Evolutionary conservation across 2,888 invertebrate genomes (phyloP).

Genomic region (Muscina levida): DNA sequence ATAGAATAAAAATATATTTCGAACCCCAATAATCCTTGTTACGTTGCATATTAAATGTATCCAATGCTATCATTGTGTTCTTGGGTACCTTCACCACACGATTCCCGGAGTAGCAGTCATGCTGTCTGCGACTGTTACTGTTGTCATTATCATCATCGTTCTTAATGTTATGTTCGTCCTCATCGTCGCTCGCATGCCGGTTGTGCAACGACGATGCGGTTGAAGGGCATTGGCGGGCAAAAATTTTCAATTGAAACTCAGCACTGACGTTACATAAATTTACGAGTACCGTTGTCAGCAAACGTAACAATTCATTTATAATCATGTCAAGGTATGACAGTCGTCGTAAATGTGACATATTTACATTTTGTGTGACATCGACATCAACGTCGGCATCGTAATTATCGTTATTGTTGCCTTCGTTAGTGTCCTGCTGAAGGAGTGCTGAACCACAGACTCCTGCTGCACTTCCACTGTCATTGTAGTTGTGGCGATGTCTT

Average conservation of each 20-base stretch:
- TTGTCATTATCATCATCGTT: background rate
- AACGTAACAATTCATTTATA: constrained; percentile 76
- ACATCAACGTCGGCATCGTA: no score
- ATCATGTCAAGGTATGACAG: constrained; percentile 77
- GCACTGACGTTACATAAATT: constrained; percentile 75
- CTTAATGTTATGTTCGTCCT: no score
- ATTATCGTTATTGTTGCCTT: background rate
- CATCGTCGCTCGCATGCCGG: background rate
- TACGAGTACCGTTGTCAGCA: constrained; percentile 77
- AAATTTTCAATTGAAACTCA: constrained; percentile 72
- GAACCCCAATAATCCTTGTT: no score
- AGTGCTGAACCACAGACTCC: no score
- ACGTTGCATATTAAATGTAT: constrained; percentile 78
- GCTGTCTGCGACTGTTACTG: background rate
- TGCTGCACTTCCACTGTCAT: background rate
- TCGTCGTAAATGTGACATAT: constrained; percentile 72
- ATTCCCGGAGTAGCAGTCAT: background rate
- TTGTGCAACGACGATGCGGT: background rate
- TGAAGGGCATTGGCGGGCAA: constrained; percentile 8
- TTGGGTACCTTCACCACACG: constrained; percentile 71
- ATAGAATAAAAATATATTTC: constrained; percentile 74
- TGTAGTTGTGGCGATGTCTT: background rate
- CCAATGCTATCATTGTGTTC: constrained; percentile 75
- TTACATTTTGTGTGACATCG: constrained; percentile 36
- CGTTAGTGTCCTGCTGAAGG: background rate